A percentile compares a stretch with the other conserved stretches of the same genome.
Conservation (phyloP, 1,140 invertebrate species). For the Hylaeus anthracinus region DNA sequence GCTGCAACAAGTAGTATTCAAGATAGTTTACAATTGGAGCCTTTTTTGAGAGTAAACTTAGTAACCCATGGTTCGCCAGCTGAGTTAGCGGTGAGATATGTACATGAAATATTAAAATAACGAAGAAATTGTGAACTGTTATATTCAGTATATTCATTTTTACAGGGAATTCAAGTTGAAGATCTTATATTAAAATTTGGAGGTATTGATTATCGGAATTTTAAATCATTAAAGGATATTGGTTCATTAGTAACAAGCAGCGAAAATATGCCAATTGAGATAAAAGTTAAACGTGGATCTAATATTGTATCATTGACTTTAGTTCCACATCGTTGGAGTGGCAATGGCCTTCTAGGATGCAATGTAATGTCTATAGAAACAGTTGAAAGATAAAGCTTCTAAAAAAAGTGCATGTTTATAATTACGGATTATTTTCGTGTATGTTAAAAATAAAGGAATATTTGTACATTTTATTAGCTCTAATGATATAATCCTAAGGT, state of each 20-base stretch:
- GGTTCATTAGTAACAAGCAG: slow-evolving; percentile 88
- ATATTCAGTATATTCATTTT: slow-evolving; percentile 56
- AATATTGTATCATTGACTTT: slow-evolving; percentile 80
- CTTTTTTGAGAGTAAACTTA: slow-evolving; percentile 88
- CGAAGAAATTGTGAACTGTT: slow-evolving; percentile 22
- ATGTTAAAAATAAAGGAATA: slow-evolving; percentile 46
- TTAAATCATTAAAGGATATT: slow-evolving; percentile 86
- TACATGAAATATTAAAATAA: slow-evolving; percentile 26
- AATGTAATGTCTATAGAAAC: slow-evolving; percentile 83
- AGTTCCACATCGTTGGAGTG: slow-evolving; percentile 87
- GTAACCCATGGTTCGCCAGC: slow-evolving; percentile 91
- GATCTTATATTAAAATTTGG: slow-evolving; percentile 92
- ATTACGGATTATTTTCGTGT: slow-evolving; percentile 39
- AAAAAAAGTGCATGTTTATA: slow-evolving; percentile 28
- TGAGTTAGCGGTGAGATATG: slow-evolving; percentile 84
- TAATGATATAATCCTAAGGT: slow-evolving; percentile 38
- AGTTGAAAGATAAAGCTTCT: slow-evolving; percentile 78
- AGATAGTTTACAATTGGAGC: slow-evolving; percentile 66
- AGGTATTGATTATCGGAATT: slow-evolving; percentile 89
- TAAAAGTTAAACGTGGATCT: slow-evolving; percentile 84
- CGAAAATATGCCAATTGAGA: slow-evolving; percentile 83
- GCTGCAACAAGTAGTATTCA: slow-evolving; percentile 30
- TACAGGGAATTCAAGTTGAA: slow-evolving; percentile 88
- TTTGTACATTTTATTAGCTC: slow-evolving; percentile 39
- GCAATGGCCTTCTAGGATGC: slow-evolving; percentile 89